Base-by-base conservation (phyloP, 2,797 vertebrate genomes). In the Paratrypauchen microcephalus region DNA sequence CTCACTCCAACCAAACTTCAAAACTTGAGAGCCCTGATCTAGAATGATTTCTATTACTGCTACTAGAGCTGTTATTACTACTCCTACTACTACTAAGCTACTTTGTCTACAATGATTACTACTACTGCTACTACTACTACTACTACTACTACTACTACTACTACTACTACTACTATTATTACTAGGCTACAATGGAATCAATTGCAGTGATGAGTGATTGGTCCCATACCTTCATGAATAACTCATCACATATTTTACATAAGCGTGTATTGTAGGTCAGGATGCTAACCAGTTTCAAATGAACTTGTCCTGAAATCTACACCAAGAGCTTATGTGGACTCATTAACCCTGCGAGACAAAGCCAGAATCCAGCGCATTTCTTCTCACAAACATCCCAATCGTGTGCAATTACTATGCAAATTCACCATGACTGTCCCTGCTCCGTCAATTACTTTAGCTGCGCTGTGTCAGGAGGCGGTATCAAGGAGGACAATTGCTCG, bases 361-460 rank as follows among this genome's bases (percentile, higher is more conserved):
- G 59, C 19, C 32, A 61, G 12, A 61, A 41, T 41, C 16, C 9
- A 5, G n/a, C 15, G 59, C 59, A 39, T 61, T 39, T 61, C 39
- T 41, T 23, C 30, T 1, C 58, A 39, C 58, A 36, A 36, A 36
- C n/a, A 21, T 36, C 45, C 60, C n/a, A 61, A 61, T 23, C 19
- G 59, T n/a, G 19, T 13, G 59, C n/a, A 39, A 61, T 61, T 61
- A 61, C 59, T 61, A 61, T 61, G 59, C 59, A 61, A 61, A 61
- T 61, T 61, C 36, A 41, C 19, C 59, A 6, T 23, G 59, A 61
- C 59, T 61, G 9, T 61, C 32, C 9, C 4, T 39, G 59, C 59
- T 41, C 36, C 30, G n/a, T 39, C 59, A 39, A 61, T 61, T 61
- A 39, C 59, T 39, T 41, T 23, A 36, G 32, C 59, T 1, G 11